Evolutionary conservation across 2,888 invertebrate species (phyloP).

Genomic region (Nudaria mundana): DNA sequence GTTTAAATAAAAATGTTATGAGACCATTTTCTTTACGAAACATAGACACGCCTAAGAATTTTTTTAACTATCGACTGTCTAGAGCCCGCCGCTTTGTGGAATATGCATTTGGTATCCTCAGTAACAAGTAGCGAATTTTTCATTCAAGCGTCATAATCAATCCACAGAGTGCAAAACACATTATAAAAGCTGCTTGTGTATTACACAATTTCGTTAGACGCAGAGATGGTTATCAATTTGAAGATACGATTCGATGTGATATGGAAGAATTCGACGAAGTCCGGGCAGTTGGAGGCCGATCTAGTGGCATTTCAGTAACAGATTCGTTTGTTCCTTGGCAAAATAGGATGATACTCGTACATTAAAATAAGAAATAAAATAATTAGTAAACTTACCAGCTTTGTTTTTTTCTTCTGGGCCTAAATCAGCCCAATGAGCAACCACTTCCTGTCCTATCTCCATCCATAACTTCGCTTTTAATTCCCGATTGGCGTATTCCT

Average conservation of each 20-base stretch:
- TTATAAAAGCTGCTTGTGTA: background rate
- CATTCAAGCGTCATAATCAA: conserved; percentile 1
- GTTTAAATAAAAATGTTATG: conserved; percentile 13
- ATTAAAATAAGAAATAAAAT: conserved; percentile 17
- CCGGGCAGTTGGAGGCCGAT: conserved; percentile 14
- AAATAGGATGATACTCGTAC: conserved; percentile 16
- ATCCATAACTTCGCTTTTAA: conserved; percentile 15
- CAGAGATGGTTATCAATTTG: too few relatives aligned
- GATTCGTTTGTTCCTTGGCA: too few relatives aligned
- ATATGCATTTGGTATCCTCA: conserved; percentile 11
- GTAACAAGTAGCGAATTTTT: too few relatives aligned
- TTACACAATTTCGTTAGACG: conserved; percentile 15
- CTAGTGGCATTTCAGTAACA: too few relatives aligned
- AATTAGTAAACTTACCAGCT: conserved; percentile 15
- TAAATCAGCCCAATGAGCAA: conserved; percentile 20
- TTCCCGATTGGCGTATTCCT: conserved; percentile 19
- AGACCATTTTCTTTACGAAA: conserved; percentile 14
- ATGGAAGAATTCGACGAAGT: conserved; percentile 13
- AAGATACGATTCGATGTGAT: too few relatives aligned
- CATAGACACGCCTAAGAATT: conserved; percentile 8
- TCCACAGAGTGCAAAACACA: background rate
- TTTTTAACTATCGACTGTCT: conserved; percentile 14
- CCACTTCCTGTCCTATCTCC: conserved; percentile 20
- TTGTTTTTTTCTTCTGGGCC: conserved; percentile 15
- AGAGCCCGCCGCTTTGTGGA: conserved; percentile 15